Conservation (phyloP, 1,140 invertebrate species). For the Aethina tumida region DNA sequence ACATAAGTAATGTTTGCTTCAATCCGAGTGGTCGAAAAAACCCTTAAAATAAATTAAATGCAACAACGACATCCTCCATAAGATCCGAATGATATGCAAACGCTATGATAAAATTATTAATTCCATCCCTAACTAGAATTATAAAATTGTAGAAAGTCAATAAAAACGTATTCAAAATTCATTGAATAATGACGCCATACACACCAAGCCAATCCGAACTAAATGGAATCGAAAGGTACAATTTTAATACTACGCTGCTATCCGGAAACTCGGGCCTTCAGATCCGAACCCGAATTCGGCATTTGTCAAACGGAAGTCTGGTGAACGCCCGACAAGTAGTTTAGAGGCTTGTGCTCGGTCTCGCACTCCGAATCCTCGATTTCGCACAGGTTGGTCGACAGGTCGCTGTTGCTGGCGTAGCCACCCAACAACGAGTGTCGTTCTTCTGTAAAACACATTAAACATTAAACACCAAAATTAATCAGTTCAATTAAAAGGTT, state of each 20-base stretch:
- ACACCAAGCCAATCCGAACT: constrained; percentile 8
- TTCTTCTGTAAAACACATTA: constrained; percentile 46
- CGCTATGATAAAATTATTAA: constrained; percentile 16
- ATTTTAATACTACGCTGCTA: constrained; percentile 20
- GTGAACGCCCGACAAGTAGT: constrained; percentile 42
- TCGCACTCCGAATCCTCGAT: constrained; percentile 85
- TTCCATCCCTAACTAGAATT: constrained; percentile 15
- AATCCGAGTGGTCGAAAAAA: not conserved
- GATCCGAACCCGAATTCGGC: constrained; percentile 13
- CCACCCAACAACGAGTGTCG: constrained; percentile 60
- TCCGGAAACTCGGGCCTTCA: constrained; percentile 24
- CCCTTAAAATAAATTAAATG: constrained; percentile 8
- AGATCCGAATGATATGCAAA: constrained; percentile 17
- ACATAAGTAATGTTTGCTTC: not conserved
- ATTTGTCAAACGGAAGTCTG: constrained; percentile 49
- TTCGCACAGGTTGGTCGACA: constrained; percentile 81
- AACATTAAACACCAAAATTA: not conserved
- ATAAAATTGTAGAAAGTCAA: constrained; percentile 7
- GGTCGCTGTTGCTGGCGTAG: constrained; percentile 69
- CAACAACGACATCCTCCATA: constrained; percentile 13
- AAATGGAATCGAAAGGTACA: constrained; percentile 16
- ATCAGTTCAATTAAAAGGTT: not conserved
- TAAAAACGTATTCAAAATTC: constrained; percentile 4
- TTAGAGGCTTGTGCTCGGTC: constrained; percentile 44
- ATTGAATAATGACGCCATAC: constrained; percentile 6